A percentile compares a stretch with the other conserved stretches of the same genome.
phyloP scores from a whole-genome alignment of 64 coral and sea anemone genomes.

The Astreopora myriophthalma region DNA sequence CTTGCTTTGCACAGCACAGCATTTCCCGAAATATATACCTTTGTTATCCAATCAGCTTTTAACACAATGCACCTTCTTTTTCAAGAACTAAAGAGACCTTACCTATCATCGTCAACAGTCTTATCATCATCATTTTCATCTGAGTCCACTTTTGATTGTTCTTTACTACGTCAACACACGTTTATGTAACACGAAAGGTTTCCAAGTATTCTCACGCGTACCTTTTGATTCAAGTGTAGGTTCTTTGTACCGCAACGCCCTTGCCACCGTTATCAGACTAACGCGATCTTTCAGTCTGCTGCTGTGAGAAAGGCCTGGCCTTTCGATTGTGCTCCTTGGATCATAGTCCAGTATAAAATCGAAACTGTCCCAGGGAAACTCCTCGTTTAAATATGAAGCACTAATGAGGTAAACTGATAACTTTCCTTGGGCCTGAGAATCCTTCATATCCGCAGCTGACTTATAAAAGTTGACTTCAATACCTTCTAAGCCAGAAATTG shows the following conservation, averaged over 20 bases:
- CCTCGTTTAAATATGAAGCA: slow-evolving; percentile 8
- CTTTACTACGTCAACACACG: no score
- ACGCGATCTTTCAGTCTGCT: slow-evolving; percentile 21
- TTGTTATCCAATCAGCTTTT: no score
- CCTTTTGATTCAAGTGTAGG: not conserved
- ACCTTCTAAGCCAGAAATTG: not conserved
- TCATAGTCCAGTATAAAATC: slow-evolving; percentile 68
- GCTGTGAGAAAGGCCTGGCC: slow-evolving; percentile 9
- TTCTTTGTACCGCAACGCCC: not conserved
- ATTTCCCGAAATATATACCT: no score
- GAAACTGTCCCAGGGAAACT: slow-evolving; percentile 46
- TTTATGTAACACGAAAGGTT: no score
- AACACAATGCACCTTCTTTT: no score
- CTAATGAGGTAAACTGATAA: slow-evolving; percentile 12
- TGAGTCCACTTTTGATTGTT: no score
- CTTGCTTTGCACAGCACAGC: no score
- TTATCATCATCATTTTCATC: no score
- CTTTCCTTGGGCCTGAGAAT: not conserved
- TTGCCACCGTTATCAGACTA: slow-evolving; percentile 9
- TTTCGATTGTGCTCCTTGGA: not conserved
- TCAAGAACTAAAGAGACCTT: no score
- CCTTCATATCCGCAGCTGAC: not conserved
- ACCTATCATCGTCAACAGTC: no score
- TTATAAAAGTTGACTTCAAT: not conserved
- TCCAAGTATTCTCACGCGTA: not conserved